Percentiles rank a stretch among this genome's conserved stretches.
Evolutionary conservation across 1,140 invertebrate genomes (phyloP).

Genomic region (Araneus ventricosus): DNA sequence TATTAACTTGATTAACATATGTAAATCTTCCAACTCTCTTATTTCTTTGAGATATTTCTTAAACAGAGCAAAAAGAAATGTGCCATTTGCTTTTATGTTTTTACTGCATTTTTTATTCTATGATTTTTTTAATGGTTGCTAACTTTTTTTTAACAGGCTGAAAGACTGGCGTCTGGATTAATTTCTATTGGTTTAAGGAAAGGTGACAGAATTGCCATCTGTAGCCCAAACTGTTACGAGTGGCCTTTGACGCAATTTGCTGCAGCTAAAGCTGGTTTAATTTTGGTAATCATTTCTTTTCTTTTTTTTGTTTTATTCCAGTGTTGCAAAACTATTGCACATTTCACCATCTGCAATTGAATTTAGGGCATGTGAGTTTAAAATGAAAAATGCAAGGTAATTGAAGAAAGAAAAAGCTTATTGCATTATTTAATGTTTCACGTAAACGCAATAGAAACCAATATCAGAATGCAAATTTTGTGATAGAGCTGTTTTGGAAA

Average conservation of each 20-base stretch:
- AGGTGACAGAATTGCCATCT: conserved; percentile 93
- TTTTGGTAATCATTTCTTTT: conserved; percentile 52
- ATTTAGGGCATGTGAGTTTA: neutral
- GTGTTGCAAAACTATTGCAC: neutral
- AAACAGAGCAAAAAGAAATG: neutral
- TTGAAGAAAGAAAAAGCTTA: neutral
- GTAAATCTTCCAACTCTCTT: no score
- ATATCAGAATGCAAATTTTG: neutral
- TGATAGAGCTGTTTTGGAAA: no score
- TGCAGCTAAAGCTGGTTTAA: conserved; percentile 87
- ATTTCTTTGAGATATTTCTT: no score
- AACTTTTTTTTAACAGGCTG: conserved; percentile 82
- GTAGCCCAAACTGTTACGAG: conserved; percentile 91
- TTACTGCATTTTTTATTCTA: neutral
- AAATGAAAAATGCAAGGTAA: neutral
- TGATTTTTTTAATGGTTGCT: neutral
- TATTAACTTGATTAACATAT: no score
- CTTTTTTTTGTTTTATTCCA: neutral
- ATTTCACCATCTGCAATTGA: neutral
- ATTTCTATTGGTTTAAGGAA: conserved; percentile 87
- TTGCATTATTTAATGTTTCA: neutral
- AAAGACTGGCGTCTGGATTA: conserved; percentile 91
- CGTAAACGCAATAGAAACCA: neutral
- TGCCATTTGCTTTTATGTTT: neutral
- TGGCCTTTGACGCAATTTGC: conserved; percentile 91